Evolutionary conservation across 2,113 vertebrate genomes (phyloP).

Genomic region (Onychostoma macrolepis): DNA sequence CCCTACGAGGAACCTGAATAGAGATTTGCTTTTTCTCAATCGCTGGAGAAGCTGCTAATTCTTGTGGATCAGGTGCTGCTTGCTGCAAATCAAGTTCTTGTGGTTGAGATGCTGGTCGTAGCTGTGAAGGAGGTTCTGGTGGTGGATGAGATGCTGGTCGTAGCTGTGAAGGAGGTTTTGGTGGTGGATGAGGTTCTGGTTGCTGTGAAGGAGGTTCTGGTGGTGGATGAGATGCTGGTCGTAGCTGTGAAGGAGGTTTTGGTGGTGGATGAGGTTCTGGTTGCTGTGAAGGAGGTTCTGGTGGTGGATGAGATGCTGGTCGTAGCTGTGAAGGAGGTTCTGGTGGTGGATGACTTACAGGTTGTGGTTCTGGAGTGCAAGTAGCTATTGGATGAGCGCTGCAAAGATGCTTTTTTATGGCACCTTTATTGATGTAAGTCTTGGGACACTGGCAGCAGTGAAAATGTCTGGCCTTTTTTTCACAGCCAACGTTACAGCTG

Average conservation of each 20-base stretch:
- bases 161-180: too few species aligned
- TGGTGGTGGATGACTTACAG: neutral
- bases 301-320: too few species aligned
- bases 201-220: too few species aligned
- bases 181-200: too few species aligned
- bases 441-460: constrained; percentile 8
- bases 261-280: too few species aligned
- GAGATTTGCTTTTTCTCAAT: neutral
- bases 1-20: neutral
- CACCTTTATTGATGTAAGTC: neutral
- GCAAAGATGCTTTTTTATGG: neutral
- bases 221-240: too few species aligned
- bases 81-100: neutral
- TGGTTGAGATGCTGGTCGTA: too few species aligned
- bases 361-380: neutral
- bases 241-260: too few species aligned
- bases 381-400: neutral
- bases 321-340: neutral
- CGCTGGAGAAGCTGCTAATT: neutral
- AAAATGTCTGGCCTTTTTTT: neutral
- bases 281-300: too few species aligned
- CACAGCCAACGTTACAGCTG: constrained; percentile 6
- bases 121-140: too few species aligned
- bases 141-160: neutral
- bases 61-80: neutral